Percentiles rank a stretch among this genome's conserved stretches.
These are phyloP conservation scores for Genyomyrus donnyi DNA, from an alignment of 2,113 vertebrate genomes.

Conservation along the genomic window DNA sequence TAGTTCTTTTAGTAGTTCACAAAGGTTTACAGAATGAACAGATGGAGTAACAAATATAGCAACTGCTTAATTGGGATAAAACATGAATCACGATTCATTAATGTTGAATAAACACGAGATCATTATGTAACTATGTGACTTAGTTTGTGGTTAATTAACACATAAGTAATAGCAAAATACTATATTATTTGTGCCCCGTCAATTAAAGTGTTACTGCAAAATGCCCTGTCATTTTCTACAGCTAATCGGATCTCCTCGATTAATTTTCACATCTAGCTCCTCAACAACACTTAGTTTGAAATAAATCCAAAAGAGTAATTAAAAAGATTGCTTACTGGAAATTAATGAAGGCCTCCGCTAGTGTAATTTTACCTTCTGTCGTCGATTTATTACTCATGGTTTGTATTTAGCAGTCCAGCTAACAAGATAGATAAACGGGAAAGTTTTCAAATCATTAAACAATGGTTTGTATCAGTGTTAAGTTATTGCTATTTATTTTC, in stretches of 20 bases:
- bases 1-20: not conserved
- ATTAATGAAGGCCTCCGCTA: constrained; percentile 28
- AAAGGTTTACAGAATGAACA: not conserved
- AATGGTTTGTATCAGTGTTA: not conserved
- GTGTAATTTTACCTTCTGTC: constrained; percentile 12
- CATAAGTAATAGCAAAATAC: no score
- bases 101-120: not conserved
- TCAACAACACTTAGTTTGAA: not conserved
- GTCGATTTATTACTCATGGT: constrained; percentile 26
- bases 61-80: not conserved
- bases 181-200: no score
- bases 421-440: not conserved
- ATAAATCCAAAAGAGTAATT: not conserved
- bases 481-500: not conserved
- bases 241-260: not conserved
- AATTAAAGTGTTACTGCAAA: no score
- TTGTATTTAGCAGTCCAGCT: not conserved
- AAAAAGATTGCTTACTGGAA: constrained; percentile 38
- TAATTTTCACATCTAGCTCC: not conserved
- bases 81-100: not conserved
- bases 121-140: not conserved
- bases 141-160: not conserved
- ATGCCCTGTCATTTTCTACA: not conserved
- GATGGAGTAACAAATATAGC: not conserved
- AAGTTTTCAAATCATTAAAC: not conserved